phyloP scores from a whole-genome alignment of 2,888 invertebrate species.

The Tipula helvola region DNA sequence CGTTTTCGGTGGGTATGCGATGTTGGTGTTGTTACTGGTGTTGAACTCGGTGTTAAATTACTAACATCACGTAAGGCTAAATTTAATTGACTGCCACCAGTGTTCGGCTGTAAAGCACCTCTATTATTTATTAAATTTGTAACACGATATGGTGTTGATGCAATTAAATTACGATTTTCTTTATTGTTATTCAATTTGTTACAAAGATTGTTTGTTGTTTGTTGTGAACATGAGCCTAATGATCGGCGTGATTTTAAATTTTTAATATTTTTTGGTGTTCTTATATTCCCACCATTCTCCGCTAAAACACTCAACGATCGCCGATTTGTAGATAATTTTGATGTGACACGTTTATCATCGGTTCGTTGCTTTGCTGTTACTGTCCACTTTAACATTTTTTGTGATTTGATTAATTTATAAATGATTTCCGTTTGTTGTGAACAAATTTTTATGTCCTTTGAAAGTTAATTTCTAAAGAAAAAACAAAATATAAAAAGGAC shows the following conservation, averaged over 20 bases:
- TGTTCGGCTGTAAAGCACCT: constrained; percentile 10
- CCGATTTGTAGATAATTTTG: constrained; percentile 19
- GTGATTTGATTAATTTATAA: constrained; percentile 6
- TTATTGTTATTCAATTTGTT: not conserved
- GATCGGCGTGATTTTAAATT: constrained; percentile 9
- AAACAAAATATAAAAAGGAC: not conserved
- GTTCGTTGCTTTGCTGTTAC: constrained; percentile 24
- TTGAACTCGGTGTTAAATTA: constrained; percentile 16
- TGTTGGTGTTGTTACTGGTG: constrained; percentile 14
- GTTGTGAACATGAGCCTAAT: not conserved
- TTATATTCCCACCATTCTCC: not conserved
- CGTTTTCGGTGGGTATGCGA: not conserved
- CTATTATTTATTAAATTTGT: constrained; percentile 19
- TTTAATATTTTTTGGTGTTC: not conserved
- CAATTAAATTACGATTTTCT: not conserved
- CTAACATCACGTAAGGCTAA: constrained; percentile 14
- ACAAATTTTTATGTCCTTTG: not conserved
- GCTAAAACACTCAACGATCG: not conserved
- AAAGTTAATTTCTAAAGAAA: not conserved
- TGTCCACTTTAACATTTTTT: constrained; percentile 32
- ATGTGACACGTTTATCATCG: not conserved
- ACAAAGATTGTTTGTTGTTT: not conserved
- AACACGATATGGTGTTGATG: not conserved
- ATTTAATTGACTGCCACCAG: not conserved
- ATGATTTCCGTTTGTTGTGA: not conserved